Base-by-base conservation (phyloP, 2,888 invertebrate genomes). In the Lymantria dispar region DNA sequence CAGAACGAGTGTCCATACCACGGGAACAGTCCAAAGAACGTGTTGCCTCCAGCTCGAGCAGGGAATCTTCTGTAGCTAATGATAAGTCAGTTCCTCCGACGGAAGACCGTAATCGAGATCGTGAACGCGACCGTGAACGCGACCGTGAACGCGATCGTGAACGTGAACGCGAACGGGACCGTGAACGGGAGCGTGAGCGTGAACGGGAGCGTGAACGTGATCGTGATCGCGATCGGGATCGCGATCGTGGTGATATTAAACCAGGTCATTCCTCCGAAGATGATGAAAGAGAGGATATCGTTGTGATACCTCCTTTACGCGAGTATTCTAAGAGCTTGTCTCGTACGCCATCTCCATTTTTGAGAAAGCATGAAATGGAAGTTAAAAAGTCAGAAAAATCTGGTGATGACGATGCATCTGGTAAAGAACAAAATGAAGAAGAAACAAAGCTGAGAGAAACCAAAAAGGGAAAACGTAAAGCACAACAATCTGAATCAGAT, bases 261-360 rank as follows among this genome's bases (percentile, higher is more conserved):
- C 78, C 80, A 40, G 70, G 70, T 12, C 79, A 82, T 33, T 79
- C 86, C 7, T 88, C 90, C 8, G 91, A 87, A 54, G 88, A 88
- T 22, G 91, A 92, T 50, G 87, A 87, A 22, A 85, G 71, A 48
- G 84, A 84, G 45, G 87, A 90, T 58, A 85, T 90, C 57, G 74
- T 91, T 58, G 64, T 80, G 0, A 76, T 91, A 47, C 86, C 90
- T 37, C 76, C 74, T 12, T 60, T 83, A 51, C 79, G 89, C 36
- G 88, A 95, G 75, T 95, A 94, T 78, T 95, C 95, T 15, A 93
- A 93, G 77, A 96, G 96, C 72, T 91, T 96, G 41, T 97, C 97
- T n/a, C 93, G 96, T 58, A 97, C 96, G 0, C 96, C 97, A 11
- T 96, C 97, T 12, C 96, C 97, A 41, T 96, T 97, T 83, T 94